These are phyloP conservation scores for Caenorhabditis doughertyi DNA, from an alignment of 2,888 invertebrate species.

Conservation along the genomic window DNA sequence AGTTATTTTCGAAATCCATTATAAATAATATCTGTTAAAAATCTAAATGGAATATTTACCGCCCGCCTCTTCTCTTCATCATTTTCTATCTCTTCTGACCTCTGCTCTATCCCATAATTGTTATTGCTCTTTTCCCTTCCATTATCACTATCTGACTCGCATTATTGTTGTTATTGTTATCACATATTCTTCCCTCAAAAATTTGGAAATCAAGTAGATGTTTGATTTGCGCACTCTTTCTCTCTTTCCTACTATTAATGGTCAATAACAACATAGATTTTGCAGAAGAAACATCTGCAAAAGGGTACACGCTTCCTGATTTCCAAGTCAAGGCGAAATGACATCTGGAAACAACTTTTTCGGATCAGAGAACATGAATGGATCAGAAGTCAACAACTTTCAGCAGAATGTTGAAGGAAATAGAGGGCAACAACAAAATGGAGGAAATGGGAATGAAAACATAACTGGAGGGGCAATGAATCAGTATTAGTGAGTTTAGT, in stretches of 20 bases:
- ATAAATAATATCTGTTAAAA: too few relatives aligned
- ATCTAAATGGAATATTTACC: too few relatives aligned
- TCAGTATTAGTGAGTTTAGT: too few relatives aligned
- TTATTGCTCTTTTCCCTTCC: too few relatives aligned
- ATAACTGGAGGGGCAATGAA: too few relatives aligned
- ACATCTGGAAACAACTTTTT: not conserved
- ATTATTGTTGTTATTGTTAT: too few relatives aligned
- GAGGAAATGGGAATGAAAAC: not conserved
- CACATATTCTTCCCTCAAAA: too few relatives aligned
- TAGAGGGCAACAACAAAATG: not conserved
- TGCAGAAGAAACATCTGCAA: not conserved
- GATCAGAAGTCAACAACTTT: not conserved
- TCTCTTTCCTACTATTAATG: not conserved
- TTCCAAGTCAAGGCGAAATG: not conserved
- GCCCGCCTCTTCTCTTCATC: too few relatives aligned
- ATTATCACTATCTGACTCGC: too few relatives aligned
- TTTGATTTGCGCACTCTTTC: not conserved
- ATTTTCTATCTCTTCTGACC: too few relatives aligned
- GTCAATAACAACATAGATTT: constrained; percentile 4
- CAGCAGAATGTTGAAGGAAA: not conserved
- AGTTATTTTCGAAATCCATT: too few relatives aligned
- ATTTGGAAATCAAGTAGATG: not conserved
- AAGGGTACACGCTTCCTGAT: not conserved
- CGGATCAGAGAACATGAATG: not conserved
- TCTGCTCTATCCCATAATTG: too few relatives aligned